These are phyloP conservation scores for Dione vanillae DNA, from an alignment of 2,888 invertebrate genomes.

Conservation along the genomic window DNA sequence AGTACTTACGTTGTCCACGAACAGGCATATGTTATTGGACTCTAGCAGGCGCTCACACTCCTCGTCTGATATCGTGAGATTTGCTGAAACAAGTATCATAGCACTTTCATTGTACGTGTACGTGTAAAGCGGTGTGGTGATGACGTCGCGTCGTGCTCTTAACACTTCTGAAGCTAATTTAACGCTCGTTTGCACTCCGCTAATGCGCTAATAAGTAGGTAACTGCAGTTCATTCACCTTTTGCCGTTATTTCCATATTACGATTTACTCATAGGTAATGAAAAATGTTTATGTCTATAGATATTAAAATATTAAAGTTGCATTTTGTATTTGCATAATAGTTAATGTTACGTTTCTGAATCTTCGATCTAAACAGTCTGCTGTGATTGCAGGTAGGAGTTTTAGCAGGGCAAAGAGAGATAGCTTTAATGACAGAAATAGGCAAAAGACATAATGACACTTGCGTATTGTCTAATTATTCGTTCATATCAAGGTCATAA, in stretches of 20 bases:
- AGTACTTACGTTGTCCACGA: constrained; percentile 78
- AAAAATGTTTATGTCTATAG: too few relatives aligned
- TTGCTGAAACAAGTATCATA: constrained; percentile 59
- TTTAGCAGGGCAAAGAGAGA: too few relatives aligned
- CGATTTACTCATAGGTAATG: not conserved
- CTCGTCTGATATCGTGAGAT: constrained; percentile 73
- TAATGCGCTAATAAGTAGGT: constrained; percentile 38
- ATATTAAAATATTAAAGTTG: too few relatives aligned
- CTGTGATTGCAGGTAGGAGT: not conserved
- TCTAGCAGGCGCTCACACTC: constrained; percentile 77
- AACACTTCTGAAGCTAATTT: constrained; percentile 41
- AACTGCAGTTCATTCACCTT: constrained; percentile 33
- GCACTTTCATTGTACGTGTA: not conserved
- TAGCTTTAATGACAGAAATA: too few relatives aligned
- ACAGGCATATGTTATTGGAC: constrained; percentile 70
- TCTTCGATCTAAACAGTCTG: too few relatives aligned
- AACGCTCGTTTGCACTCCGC: constrained; percentile 39
- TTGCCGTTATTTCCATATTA: constrained; percentile 12
- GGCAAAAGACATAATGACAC: too few relatives aligned
- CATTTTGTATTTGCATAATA: not conserved
- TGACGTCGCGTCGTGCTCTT: constrained; percentile 34
- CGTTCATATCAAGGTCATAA: too few relatives aligned
- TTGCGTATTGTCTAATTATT: too few relatives aligned
- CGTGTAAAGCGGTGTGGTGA: not conserved
- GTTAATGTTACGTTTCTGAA: not conserved